These are phyloP conservation scores for Hydrophis major DNA, from an alignment of 2,797 vertebrate species.

Conservation along the genomic window DNA sequence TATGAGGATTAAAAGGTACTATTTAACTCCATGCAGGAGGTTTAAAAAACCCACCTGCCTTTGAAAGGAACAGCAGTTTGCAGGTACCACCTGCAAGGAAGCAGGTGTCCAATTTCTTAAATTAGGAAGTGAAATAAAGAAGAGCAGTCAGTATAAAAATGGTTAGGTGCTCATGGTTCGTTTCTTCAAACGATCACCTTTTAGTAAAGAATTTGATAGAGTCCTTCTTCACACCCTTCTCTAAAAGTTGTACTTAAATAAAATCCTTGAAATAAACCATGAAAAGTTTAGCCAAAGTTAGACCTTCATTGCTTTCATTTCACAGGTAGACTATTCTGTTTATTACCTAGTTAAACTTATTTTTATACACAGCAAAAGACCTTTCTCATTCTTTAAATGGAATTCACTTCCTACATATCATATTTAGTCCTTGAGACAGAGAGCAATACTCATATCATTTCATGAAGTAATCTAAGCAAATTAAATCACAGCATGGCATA, in stretches of 20 bases:
- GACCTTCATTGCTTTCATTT: not conserved
- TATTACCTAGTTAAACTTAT: not conserved
- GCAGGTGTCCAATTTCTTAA: constrained; percentile 26
- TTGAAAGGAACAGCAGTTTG: not conserved
- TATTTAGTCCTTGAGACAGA: constrained; percentile 15
- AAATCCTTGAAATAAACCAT: not conserved
- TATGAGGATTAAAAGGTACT: not conserved
- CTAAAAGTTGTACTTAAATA: not conserved
- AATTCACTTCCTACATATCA: not conserved
- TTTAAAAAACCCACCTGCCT: not conserved
- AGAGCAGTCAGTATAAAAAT: constrained; percentile 5
- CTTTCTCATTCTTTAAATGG: not conserved
- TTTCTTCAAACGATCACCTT: not conserved
- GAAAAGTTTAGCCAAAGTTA: not conserved
- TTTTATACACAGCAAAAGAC: not conserved
- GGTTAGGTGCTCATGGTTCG: not conserved
- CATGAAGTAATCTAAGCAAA: constrained; percentile 45
- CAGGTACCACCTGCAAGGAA: constrained; percentile 29
- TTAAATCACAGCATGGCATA: constrained; percentile 6
- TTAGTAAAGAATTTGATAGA: not conserved
- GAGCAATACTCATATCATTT: constrained; percentile 28
- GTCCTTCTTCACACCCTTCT: not conserved
- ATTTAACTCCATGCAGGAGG: not conserved
- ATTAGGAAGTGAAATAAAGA: constrained; percentile 33
- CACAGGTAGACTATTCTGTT: not conserved